Percentiles rank a stretch among this genome's conserved stretches.
Evolutionary conservation across 2,113 vertebrate species (phyloP).

Genomic region (Oreocharis arfaki): DNA sequence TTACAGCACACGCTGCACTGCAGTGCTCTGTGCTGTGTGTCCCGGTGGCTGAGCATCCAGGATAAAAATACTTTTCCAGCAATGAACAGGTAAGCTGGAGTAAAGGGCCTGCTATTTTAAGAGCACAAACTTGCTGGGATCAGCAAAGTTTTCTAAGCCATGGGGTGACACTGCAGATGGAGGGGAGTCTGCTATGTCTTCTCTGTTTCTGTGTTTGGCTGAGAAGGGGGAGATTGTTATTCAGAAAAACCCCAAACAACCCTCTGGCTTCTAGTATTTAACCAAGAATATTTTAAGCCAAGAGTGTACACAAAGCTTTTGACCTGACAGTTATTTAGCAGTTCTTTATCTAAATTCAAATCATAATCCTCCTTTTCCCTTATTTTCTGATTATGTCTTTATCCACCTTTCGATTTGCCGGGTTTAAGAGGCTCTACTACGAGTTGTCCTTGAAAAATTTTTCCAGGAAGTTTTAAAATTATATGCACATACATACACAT

Average conservation of each 20-base stretch:
- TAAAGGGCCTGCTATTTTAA: not conserved
- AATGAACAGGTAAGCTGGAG: not conserved
- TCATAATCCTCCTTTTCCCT: not conserved
- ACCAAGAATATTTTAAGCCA: not conserved
- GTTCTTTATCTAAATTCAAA: not conserved
- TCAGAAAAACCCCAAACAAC: not conserved
- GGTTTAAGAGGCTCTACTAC: not conserved
- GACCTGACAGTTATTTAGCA: not conserved
- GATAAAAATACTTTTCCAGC: not conserved
- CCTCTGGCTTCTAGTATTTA: not conserved
- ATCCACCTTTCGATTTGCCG: not conserved
- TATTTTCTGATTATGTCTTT: not conserved
- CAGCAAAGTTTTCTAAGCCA: not conserved
- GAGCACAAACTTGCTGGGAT: not conserved
- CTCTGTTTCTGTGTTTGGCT: not conserved
- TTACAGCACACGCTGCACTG: not conserved
- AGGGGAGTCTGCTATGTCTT: not conserved
- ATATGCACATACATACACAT: fast-evolving
- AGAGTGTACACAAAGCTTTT: not conserved
- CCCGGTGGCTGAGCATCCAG: not conserved
- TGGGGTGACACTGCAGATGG: not conserved
- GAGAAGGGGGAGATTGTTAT: not conserved
- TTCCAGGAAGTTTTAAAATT: not conserved
- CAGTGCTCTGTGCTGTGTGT: fast-evolving
- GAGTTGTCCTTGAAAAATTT: not conserved